phyloP scores from a whole-genome alignment of 2,888 invertebrate genomes.

The Amphipyra tragopoginis region DNA sequence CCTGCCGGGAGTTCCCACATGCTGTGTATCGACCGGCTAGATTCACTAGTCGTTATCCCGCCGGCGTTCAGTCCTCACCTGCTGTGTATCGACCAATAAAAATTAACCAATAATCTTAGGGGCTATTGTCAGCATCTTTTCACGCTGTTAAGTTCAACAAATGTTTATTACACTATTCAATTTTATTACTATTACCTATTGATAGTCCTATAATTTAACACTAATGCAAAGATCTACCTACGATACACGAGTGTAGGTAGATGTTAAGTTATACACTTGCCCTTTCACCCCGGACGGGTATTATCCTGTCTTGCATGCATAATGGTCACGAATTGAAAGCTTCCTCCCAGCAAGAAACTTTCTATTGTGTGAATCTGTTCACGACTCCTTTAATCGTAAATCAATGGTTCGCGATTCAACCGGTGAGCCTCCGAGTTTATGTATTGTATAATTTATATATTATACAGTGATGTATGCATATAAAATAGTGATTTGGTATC shows the following conservation, averaged over 20 bases:
- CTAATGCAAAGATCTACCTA: neutral
- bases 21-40: too few relatives aligned
- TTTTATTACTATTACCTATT: slow-evolving; percentile 7
- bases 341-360: slow-evolving; percentile 57
- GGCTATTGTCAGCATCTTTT: too few relatives aligned
- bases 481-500: slow-evolving; percentile 29
- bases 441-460: slow-evolving; percentile 25
- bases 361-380: slow-evolving; percentile 68
- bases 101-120: too few relatives aligned
- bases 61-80: too few relatives aligned
- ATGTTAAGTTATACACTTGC: slow-evolving; percentile 49
- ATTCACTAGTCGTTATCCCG: too few relatives aligned
- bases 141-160: too few relatives aligned
- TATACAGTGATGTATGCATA: slow-evolving; percentile 32
- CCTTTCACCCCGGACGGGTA: slow-evolving; percentile 61
- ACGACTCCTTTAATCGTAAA: slow-evolving; percentile 63
- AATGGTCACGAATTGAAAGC: slow-evolving; percentile 69
- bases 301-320: slow-evolving; percentile 65
- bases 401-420: slow-evolving; percentile 41
- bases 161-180: neutral
- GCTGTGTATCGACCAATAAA: too few relatives aligned
- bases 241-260: slow-evolving; percentile 16
- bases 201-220: neutral
- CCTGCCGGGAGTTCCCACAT: too few relatives aligned
- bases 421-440: neutral